Percentiles rank a stretch among this genome's conserved stretches.
These are phyloP conservation scores for Zoanthus sansibaricus DNA, from an alignment of 92 coral and sea anemone species.

Conservation along the genomic window DNA sequence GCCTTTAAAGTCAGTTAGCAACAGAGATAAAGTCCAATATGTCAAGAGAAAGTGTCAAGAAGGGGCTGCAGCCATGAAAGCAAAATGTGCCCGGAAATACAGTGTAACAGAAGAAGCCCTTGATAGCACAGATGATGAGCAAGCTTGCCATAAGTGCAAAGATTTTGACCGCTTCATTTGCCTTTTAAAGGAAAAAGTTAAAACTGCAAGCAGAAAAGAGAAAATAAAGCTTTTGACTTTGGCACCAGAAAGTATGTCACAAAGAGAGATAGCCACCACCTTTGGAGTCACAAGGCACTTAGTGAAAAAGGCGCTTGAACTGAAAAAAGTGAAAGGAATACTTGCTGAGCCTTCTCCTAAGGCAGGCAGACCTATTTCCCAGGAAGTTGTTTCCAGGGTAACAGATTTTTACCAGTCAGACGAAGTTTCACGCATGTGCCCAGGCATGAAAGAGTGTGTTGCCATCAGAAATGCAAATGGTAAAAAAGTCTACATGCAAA, in stretches of 20 bases:
- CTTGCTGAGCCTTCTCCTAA: conserved; percentile 12
- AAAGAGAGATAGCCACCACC: conserved; percentile 3
- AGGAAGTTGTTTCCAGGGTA: background rate
- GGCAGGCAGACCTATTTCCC: conserved; percentile 6
- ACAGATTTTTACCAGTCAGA: conserved; percentile 1
- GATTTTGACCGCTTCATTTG: conserved; percentile 28
- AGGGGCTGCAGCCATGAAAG: conserved; percentile 25
- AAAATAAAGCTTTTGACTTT: conserved; percentile 19
- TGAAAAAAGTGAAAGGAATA: conserved; percentile 18
- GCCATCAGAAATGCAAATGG: conserved; percentile 17
- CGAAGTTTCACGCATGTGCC: conserved; percentile 24
- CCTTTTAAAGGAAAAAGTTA: conserved; percentile 19
- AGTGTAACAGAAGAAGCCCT: background rate
- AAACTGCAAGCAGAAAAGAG: conserved; percentile 29
- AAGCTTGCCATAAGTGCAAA: conserved; percentile 24
- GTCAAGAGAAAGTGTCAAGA: conserved; percentile 36
- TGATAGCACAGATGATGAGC: conserved; percentile 9
- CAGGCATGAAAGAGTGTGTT: conserved; percentile 29
- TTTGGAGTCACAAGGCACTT: conserved; percentile 12
- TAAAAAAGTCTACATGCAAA: conserved; percentile 11
- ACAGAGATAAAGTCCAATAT: conserved; percentile 22
- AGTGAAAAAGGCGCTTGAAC: conserved; percentile 21
- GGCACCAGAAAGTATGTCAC: conserved; percentile 13
- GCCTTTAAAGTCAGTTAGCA: conserved; percentile 34
- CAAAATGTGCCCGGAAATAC: conserved; percentile 29